Evolutionary conservation across 2,113 vertebrate genomes (phyloP).

Genomic region (Malaclemys terrapin): DNA sequence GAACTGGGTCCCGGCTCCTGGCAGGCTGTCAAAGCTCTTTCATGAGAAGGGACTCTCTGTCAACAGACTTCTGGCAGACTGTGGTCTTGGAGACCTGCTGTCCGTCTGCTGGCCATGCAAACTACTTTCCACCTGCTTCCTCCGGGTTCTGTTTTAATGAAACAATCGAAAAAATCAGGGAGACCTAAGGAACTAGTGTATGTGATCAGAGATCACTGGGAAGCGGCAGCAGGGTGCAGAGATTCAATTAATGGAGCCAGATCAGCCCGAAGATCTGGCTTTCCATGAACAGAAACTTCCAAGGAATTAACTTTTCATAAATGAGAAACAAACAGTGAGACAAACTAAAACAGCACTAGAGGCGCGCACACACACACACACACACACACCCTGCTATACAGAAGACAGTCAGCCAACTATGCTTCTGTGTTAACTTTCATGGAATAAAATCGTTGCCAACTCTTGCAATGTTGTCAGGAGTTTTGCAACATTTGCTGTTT

Average conservation of each 20-base stretch:
- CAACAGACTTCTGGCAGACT: not conserved
- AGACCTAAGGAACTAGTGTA: not conserved
- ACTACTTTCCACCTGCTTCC: not conserved
- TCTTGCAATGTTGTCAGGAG: not conserved
- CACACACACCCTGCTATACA: not conserved
- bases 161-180: not conserved
- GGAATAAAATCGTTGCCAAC: not conserved
- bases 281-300: not conserved
- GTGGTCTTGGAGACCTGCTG: not conserved
- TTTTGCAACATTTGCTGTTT: not conserved
- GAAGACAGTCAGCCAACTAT: not conserved
- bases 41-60: not conserved
- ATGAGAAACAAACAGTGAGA: not conserved
- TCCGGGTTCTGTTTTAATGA: not conserved
- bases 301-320: not conserved
- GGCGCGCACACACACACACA: fast-evolving
- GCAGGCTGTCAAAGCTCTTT: not conserved
- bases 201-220: not conserved
- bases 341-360: not conserved
- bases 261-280: not conserved
- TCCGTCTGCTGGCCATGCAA: not conserved
- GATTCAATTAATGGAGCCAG: fast-evolving
- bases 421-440: not conserved
- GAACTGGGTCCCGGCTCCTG: not conserved
- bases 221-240: not conserved